Evolutionary conservation across 2,797 vertebrate species (phyloP).

Genomic region (Poliocrania exsul): DNA sequence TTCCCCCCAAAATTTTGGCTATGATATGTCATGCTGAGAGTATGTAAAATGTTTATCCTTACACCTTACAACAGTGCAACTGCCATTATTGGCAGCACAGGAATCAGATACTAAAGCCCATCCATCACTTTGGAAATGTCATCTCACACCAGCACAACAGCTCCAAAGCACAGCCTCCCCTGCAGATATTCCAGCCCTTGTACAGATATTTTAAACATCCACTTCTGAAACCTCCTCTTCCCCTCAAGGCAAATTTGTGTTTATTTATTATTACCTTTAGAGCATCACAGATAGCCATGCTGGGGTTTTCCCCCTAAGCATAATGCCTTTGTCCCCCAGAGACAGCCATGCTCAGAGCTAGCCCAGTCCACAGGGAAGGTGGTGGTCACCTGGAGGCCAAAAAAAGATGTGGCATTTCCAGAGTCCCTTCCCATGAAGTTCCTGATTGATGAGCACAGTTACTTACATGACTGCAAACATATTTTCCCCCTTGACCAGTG

Average conservation of each 20-base stretch:
- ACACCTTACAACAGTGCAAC: not conserved
- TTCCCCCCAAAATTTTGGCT: not conserved
- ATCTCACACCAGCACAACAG: not conserved
- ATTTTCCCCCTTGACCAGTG: slow-evolving; percentile 1
- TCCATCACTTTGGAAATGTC: slow-evolving; percentile 12
- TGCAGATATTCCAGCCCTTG: not conserved
- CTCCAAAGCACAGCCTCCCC: not conserved
- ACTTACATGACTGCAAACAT: not conserved
- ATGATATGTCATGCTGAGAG: not conserved
- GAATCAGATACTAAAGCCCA: not conserved
- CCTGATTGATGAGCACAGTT: not conserved
- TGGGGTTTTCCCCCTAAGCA: not conserved
- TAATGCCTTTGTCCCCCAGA: not conserved
- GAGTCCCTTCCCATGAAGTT: not conserved
- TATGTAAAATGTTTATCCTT: not conserved
- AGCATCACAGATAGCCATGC: not conserved
- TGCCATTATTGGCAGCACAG: not conserved
- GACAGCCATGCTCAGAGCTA: not conserved
- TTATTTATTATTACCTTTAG: not conserved
- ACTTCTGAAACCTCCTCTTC: not conserved
- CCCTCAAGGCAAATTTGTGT: not conserved
- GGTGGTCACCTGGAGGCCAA: not conserved
- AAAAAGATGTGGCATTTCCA: not conserved
- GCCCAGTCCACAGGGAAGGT: not conserved
- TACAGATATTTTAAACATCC: not conserved